A percentile compares a stretch with the other conserved stretches of the same genome.
Evolutionary conservation across 2,113 vertebrate species (phyloP).

Genomic region (Euleptes europaea): DNA sequence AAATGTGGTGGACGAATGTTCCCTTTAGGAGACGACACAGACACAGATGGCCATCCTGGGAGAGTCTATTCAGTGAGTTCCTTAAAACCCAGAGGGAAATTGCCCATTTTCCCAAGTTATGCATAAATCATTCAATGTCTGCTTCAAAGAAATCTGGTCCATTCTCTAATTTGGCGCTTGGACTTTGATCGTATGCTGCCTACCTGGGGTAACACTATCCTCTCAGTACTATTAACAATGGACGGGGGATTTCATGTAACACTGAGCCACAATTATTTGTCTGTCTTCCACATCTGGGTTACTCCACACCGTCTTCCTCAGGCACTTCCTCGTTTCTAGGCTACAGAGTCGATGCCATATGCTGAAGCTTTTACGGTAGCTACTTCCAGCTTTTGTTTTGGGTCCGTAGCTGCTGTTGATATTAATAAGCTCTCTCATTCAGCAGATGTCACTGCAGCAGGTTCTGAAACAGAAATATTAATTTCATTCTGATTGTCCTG

Average conservation of each 20-base stretch:
- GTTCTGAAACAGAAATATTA: background rate
- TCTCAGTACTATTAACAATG: background rate
- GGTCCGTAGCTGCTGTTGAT: background rate
- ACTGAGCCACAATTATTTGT: background rate
- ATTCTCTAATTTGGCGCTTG: background rate
- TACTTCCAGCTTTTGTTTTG: background rate
- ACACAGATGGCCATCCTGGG: background rate
- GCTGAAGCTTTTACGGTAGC: background rate
- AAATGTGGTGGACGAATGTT: background rate
- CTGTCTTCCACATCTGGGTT: background rate
- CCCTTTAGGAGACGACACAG: background rate
- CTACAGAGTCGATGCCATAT: background rate
- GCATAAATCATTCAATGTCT: background rate
- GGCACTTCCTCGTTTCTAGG: background rate
- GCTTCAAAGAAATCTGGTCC: background rate
- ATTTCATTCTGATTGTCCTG: background rate
- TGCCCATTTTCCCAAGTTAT: background rate
- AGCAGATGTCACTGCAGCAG: background rate
- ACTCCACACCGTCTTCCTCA: fast-evolving
- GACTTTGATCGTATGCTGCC: background rate
- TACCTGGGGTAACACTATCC: too few species aligned
- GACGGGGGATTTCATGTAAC: background rate
- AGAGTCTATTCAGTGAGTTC: slow-evolving; percentile 19
- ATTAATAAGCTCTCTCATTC: background rate
- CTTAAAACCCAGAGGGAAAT: slow-evolving; percentile 22